Conservation (phyloP, 1,140 invertebrate genomes). For the Campoletis sonorensis region DNA sequence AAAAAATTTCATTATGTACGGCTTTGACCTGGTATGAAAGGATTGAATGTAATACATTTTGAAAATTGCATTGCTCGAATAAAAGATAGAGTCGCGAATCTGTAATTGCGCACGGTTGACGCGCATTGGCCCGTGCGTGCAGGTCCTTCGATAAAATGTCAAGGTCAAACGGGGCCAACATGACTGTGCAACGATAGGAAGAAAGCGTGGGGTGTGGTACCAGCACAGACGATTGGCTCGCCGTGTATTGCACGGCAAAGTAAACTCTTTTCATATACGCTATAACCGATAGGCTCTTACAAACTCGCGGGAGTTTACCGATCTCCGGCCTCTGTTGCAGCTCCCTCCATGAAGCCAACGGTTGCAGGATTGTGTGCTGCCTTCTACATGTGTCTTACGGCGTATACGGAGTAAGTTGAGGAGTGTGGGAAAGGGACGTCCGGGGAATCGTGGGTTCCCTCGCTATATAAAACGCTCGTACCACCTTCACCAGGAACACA, state of each 20-base stretch:
- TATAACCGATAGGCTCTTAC: background rate
- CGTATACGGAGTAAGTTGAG: slow-evolving; percentile 46
- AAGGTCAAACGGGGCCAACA: slow-evolving; percentile 63
- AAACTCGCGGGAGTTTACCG: slow-evolving; percentile 52
- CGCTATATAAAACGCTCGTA: slow-evolving; percentile 73
- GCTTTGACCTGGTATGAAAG: too few relatives aligned
- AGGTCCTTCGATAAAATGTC: slow-evolving; percentile 62
- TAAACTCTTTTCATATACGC: slow-evolving; percentile 1
- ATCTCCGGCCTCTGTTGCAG: slow-evolving; percentile 56
- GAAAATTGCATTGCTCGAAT: background rate
- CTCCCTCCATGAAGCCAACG: slow-evolving; percentile 51
- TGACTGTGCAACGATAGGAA: slow-evolving; percentile 44
- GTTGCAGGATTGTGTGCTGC: slow-evolving; percentile 29
- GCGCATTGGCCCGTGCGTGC: slow-evolving; percentile 34
- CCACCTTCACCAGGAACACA: slow-evolving; percentile 72
- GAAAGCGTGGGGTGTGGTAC: slow-evolving; percentile 53
- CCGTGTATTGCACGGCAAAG: background rate
- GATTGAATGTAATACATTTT: background rate
- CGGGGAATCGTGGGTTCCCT: slow-evolving; percentile 46
- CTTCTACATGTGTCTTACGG: background rate
- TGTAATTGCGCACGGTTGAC: background rate
- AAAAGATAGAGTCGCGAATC: background rate
- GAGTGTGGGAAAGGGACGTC: slow-evolving; percentile 64
- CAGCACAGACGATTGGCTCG: slow-evolving; percentile 45
- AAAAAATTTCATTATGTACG: too few relatives aligned